These are phyloP conservation scores for Manacus vitellinus DNA, from an alignment of 2,113 vertebrate species.

Conservation along the genomic window DNA sequence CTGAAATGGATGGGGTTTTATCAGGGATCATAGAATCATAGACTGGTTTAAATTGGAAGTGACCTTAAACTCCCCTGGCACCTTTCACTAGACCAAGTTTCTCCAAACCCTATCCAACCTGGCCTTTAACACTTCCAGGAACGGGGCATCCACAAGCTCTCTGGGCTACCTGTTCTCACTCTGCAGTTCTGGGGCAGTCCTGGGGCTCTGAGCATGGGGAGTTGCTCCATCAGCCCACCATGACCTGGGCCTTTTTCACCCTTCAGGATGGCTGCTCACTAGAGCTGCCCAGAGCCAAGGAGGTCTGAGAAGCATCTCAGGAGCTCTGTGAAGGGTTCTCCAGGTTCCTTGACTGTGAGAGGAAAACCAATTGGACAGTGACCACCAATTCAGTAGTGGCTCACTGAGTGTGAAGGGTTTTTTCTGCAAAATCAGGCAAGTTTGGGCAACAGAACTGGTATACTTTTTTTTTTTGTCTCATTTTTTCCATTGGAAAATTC, in stretches of 20 bases:
- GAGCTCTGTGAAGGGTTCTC: not conserved
- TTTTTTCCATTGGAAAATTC: not conserved
- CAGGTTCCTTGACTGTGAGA: not conserved
- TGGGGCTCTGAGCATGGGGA: not conserved
- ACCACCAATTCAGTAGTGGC: not conserved
- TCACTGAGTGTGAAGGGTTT: not conserved
- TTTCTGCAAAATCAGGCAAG: fast-evolving
- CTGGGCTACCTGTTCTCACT: not conserved
- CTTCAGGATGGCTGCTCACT: fast-evolving
- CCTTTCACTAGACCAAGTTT: fast-evolving
- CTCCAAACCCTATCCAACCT: not conserved
- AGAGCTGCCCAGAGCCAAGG: not conserved
- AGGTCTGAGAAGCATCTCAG: not conserved
- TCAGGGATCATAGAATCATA: not conserved
- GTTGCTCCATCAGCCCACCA: fast-evolving
- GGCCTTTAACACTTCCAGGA: not conserved
- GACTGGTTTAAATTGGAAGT: not conserved
- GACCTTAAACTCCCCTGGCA: not conserved
- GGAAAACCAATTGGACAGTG: not conserved
- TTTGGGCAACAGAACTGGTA: not conserved
- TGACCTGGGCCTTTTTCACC: not conserved
- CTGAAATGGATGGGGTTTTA: not conserved
- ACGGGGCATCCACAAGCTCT: not conserved
- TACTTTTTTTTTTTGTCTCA: fast-evolving
- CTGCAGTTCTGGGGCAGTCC: fast-evolving